Evolutionary conservation across 35 echinoderm and acorn worm genomes (phyloP).

Genomic region (Acanthaster planci): DNA sequence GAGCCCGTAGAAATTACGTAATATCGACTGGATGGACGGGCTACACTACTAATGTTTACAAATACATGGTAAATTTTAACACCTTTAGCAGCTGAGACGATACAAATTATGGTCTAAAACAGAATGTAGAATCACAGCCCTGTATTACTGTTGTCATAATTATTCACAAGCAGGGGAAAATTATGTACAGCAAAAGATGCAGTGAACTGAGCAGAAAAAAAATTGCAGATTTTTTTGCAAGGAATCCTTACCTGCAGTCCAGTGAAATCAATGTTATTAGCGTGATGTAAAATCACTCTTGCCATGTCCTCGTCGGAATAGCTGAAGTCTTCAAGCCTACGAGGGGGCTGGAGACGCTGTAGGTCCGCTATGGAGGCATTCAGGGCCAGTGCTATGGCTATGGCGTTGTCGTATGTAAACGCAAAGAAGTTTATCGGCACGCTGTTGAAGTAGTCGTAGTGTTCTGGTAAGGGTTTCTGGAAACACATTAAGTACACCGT

Average conservation of each 20-base stretch:
- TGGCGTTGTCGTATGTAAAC: background rate
- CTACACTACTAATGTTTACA: too few species aligned
- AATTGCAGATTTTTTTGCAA: background rate
- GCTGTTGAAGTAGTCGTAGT: too few species aligned
- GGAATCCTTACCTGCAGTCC: background rate
- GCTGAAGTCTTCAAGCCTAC: slow-evolving; percentile 19
- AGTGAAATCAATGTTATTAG: background rate
- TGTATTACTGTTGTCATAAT: background rate
- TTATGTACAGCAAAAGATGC: background rate
- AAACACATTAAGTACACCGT: too few species aligned
- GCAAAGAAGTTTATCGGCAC: background rate
- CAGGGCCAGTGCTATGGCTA: slow-evolving; percentile 9
- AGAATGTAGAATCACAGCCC: background rate
- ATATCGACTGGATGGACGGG: too few species aligned
- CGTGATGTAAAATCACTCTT: slow-evolving; percentile 4
- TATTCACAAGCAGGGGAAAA: background rate
- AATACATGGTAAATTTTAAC: background rate
- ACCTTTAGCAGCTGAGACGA: background rate
- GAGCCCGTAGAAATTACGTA: too few species aligned
- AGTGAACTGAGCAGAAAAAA: background rate
- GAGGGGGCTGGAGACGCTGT: background rate
- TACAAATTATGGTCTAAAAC: background rate
- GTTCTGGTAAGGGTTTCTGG: too few species aligned
- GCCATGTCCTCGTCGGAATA: slow-evolving; percentile 27
- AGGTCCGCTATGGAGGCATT: slow-evolving; percentile 28